Evolutionary conservation across 2,113 vertebrate genomes (phyloP), one percentile per base, ranked within the genome.

Genomic region (Bubo blakistoni): DNA sequence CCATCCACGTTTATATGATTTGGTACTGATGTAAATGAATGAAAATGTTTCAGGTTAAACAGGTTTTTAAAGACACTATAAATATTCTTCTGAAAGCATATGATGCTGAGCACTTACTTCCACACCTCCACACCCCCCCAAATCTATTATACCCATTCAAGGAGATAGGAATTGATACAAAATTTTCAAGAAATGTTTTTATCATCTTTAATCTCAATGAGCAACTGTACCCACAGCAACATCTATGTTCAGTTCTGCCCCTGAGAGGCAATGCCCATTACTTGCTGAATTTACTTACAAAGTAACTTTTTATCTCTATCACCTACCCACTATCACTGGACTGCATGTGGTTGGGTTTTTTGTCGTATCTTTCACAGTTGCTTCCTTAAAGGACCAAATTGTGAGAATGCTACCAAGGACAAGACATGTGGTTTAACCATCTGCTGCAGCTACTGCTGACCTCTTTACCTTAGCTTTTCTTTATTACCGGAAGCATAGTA

Each of bases 381-480:
- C 32, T n/a, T 15, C n/a, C n/a, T 59, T 70, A 47, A 58, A 94
- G 29, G 54, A 65, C 36, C 57, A 69, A 86, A 78, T 9, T 44
- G 51, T 52, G n/a, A 88, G 55, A 81, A 27, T 19, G 21, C 49
- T 83, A 34, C 49, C 13, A 80, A 57, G 38, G 54, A 90, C 57
- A 76, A 76, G 57, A 76, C 58, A 81, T 59, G 52, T 83, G 55
- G 74, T 89, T 96, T 89, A 91, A 78, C 55, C 46, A 89, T 87
- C 78, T 94, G 62, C 58, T 88, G 46, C 62, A 81, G 81, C 70
- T 86, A 69, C 30, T 0, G 4, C 55, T 92, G 67, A 96, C 76
- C 81, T 91, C 84, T 91, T 92, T 96, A 85, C 78, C 71, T 96
- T 63, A 55, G 36, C 15, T 93, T 24, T 66, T 46, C 73, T 81